Evolutionary conservation across 2,888 invertebrate species (phyloP).

Genomic region (Caenorhabditis angaria): DNA sequence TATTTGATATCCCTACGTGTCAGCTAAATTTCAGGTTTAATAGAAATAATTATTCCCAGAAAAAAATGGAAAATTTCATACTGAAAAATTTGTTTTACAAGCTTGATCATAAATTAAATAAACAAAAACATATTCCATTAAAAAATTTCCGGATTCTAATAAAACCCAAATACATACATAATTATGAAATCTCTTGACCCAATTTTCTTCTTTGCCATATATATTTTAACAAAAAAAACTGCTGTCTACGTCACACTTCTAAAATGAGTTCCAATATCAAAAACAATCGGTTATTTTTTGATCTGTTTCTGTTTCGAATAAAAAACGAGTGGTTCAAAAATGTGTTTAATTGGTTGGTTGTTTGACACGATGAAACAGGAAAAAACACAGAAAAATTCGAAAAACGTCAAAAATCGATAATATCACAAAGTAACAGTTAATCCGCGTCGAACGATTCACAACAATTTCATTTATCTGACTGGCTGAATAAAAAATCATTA

Average conservation of each 20-base stretch:
- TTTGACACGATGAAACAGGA: too few species aligned
- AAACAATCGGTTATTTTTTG: not conserved
- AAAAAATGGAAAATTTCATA: too few species aligned
- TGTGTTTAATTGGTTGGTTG: conserved; percentile 1
- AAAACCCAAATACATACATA: too few species aligned
- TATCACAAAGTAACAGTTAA: not conserved
- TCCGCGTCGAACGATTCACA: not conserved
- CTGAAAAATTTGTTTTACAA: too few species aligned
- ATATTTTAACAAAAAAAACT: not conserved
- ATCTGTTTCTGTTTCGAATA: not conserved
- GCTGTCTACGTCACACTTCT: not conserved
- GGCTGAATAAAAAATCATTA: not conserved
- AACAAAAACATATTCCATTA: too few species aligned
- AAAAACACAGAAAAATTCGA: too few species aligned
- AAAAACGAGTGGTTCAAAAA: not conserved
- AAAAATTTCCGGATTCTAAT: too few species aligned
- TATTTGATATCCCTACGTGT: too few species aligned
- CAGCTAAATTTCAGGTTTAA: too few species aligned
- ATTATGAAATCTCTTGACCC: not conserved
- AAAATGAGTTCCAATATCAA: not conserved
- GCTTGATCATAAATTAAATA: too few species aligned
- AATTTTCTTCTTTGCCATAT: not conserved
- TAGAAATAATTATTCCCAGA: too few species aligned
- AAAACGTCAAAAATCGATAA: not conserved
- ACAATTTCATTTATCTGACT: not conserved